Base-by-base conservation (phyloP, 2,888 invertebrate species). In the Drosophila crucigera region DNA sequence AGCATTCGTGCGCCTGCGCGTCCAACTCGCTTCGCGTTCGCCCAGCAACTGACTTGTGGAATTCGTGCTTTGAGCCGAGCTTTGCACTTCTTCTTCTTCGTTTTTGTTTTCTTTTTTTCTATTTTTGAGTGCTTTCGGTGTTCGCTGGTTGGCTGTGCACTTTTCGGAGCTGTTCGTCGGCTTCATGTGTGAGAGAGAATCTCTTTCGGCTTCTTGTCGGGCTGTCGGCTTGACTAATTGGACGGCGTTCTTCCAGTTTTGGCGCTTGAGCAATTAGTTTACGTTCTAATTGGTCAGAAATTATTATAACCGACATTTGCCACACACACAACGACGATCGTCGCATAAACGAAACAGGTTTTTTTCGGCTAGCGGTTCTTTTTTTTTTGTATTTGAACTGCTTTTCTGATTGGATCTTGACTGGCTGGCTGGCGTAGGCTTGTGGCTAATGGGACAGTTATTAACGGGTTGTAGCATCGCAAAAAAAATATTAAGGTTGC, bases 201-300 rank as follows among this genome's bases (percentile, higher is more conserved):
- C 50, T 74, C 28, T 53, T 60, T 56, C 52, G 68, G 56, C 49
- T 25, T 52, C 63, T 54, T 19, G 30, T 68, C 63, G 61, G 68
- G 71, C 78, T 70, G 70, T 56, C 62, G 79, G 77, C 56, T 72
- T 69, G 83, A 84, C 87, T 87, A 87, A 87, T 87, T 88, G 87
- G 87, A 82, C 76, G 78, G 73, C 79, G 86, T 73, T 88, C 83
- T 82, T 82, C 82, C 83, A 83, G 82, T 84, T 47, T 47, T 78
- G 88, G 78, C 80, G 80, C 76, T 83, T 83, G 89, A 87, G 88
- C 88, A 87, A 87, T 88, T 87, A 87, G 87, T 84, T 78, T 75
- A 73, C 76, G 78, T 87, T 87, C 87, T 87, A 87, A 87, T 87
- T 87, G 87, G 87, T 87, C 87, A 87, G 83, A 88, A 86, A 83